Evolutionary conservation across 2,797 vertebrate genomes (phyloP).

Genomic region (Botia kubotai): DNA sequence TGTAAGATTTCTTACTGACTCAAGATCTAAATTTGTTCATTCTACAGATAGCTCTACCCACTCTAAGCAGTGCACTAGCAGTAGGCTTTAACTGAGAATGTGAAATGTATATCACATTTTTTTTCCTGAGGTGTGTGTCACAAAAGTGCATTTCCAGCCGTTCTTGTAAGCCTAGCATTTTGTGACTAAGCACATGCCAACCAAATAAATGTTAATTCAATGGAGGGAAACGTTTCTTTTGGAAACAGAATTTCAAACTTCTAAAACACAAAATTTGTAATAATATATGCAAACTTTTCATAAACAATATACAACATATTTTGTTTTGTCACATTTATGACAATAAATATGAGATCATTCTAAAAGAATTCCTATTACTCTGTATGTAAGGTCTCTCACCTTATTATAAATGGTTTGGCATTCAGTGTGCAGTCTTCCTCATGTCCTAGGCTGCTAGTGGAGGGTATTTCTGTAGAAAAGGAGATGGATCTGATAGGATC

Average conservation of each 20-base stretch:
- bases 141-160: neutral
- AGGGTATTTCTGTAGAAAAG: slow-evolving; percentile 76
- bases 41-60: neutral
- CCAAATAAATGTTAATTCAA: neutral
- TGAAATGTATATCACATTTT: neutral
- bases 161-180: neutral
- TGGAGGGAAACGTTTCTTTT: neutral
- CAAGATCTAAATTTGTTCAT: neutral
- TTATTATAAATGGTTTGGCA: slow-evolving; percentile 69
- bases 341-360: neutral
- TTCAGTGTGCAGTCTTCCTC: slow-evolving; percentile 64
- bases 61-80: neutral
- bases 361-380: neutral
- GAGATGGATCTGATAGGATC: slow-evolving; percentile 85
- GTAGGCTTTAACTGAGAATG: neutral
- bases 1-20: too few species aligned
- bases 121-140: neutral
- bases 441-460: slow-evolving; percentile 34
- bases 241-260: neutral
- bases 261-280: neutral
- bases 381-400: slow-evolving; percentile 72
- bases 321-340: neutral
- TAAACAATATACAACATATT: neutral
- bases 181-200: neutral
- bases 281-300: neutral